Conservation (phyloP, 1,140 invertebrate genomes). For the Orchesella cincta region DNA sequence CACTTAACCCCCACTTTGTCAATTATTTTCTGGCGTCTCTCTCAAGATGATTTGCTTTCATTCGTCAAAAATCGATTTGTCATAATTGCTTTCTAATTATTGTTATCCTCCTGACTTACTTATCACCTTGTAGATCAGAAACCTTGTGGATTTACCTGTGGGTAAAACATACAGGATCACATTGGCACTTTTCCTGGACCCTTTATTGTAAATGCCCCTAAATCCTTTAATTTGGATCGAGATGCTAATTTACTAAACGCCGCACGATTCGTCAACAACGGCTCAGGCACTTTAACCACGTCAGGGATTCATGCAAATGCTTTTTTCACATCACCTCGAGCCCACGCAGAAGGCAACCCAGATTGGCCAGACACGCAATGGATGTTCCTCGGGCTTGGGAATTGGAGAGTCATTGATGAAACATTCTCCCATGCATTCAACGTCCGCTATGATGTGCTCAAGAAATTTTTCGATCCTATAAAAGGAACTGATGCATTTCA, state of each 20-base stretch:
- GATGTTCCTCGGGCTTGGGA: slow-evolving; percentile 47
- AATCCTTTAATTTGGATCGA: slow-evolving; percentile 46
- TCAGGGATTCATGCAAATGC: slow-evolving; percentile 49
- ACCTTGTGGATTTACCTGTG: slow-evolving; percentile 43
- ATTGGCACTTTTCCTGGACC: slow-evolving; percentile 51
- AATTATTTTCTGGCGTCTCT: no score
- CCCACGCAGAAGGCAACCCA: slow-evolving; percentile 36
- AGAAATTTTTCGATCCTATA: slow-evolving; percentile 46
- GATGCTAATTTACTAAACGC: slow-evolving; percentile 38
- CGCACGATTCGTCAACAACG: slow-evolving; percentile 41
- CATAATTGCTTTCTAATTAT: not conserved
- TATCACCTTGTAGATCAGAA: slow-evolving; percentile 42
- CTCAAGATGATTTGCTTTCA: not conserved
- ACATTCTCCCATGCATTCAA: slow-evolving; percentile 40
- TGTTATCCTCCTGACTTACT: not conserved
- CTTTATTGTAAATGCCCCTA: slow-evolving; percentile 42
- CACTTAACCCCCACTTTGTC: no score
- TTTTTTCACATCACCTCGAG: slow-evolving; percentile 47
- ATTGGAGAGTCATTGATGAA: slow-evolving; percentile 26
- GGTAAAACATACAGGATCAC: slow-evolving; percentile 51
- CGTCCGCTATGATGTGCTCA: slow-evolving; percentile 46
- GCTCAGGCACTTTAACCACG: slow-evolving; percentile 44
- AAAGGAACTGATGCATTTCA: slow-evolving; percentile 50
- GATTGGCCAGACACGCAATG: slow-evolving; percentile 51
- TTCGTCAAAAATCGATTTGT: no score